phyloP scores from a whole-genome alignment of 2,797 vertebrate species.

The Amblyopsis hoosieri region DNA sequence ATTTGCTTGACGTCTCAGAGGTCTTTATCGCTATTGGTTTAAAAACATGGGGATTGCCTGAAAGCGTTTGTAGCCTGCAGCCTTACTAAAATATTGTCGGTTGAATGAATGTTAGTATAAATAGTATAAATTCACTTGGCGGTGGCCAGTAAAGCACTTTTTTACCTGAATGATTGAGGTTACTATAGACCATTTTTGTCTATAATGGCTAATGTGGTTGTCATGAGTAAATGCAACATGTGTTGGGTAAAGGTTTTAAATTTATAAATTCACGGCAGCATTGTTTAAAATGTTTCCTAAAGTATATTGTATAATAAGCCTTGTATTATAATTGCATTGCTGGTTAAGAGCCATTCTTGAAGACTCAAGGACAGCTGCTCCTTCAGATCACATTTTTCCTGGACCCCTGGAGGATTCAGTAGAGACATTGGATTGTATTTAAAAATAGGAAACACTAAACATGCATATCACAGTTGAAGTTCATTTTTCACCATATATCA shows the following conservation, averaged over 20 bases:
- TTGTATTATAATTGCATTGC: constrained; percentile 16
- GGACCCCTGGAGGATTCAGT: constrained; percentile 56
- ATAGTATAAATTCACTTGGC: neutral
- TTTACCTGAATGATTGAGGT: constrained; percentile 3
- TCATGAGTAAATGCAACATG: neutral
- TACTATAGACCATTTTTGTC: too few species aligned
- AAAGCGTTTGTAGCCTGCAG: neutral
- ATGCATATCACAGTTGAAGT: too few species aligned
- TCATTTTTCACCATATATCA: too few species aligned
- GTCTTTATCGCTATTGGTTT: neutral
- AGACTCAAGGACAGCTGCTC: constrained; percentile 60
- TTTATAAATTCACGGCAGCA: constrained; percentile 4
- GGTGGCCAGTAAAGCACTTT: constrained; percentile 20
- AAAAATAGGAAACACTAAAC: constrained; percentile 21
- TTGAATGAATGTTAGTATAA: constrained; percentile 1
- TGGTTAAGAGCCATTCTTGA: constrained; percentile 60
- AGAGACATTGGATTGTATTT: constrained; percentile 48
- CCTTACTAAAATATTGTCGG: neutral
- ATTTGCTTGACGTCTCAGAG: neutral
- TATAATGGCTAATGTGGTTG: too few species aligned
- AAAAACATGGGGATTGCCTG: neutral
- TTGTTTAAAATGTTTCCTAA: neutral
- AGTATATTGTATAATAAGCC: constrained; percentile 3
- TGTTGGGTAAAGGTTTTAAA: neutral
- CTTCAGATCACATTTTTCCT: constrained; percentile 41